Evolutionary conservation across 2,797 vertebrate genomes (phyloP).

Genomic region (Danio tinwini): DNA sequence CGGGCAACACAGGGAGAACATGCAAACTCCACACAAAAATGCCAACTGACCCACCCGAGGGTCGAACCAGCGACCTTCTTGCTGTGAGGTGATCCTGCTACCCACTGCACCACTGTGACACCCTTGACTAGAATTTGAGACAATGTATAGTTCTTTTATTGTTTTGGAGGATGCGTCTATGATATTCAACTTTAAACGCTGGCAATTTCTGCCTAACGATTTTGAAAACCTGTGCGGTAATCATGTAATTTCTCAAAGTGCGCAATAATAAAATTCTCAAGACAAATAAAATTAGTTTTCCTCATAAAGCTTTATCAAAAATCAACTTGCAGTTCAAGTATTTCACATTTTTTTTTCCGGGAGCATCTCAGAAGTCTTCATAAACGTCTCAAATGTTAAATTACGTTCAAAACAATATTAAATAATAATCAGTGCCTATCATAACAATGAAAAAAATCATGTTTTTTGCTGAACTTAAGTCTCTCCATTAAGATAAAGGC

Average conservation of each 20-base stretch:
- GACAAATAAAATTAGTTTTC: not conserved
- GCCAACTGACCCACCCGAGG: too few species aligned
- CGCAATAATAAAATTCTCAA: not conserved
- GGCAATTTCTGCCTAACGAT: too few species aligned
- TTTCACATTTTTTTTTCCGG: not conserved
- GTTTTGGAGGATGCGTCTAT: too few species aligned
- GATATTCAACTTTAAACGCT: too few species aligned
- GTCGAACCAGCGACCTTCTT: too few species aligned
- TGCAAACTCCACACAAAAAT: too few species aligned
- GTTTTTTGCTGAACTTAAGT: not conserved
- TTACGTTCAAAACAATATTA: not conserved
- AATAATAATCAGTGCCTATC: not conserved
- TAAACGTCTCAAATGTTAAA: not conserved
- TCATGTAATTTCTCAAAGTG: not conserved
- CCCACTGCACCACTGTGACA: too few species aligned
- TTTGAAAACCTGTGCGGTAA: not conserved
- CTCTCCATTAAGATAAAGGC: not conserved
- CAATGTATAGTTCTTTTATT: too few species aligned
- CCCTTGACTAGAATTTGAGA: too few species aligned
- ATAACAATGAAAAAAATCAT: not conserved
- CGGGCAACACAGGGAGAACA: too few species aligned
- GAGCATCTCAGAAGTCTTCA: not conserved
- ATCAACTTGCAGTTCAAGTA: not conserved
- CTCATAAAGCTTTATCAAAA: constrained; percentile 20
- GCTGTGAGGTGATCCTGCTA: too few species aligned